Conservation (phyloP, 2,797 vertebrate genomes). For the Anolis apletophallus region DNA sequence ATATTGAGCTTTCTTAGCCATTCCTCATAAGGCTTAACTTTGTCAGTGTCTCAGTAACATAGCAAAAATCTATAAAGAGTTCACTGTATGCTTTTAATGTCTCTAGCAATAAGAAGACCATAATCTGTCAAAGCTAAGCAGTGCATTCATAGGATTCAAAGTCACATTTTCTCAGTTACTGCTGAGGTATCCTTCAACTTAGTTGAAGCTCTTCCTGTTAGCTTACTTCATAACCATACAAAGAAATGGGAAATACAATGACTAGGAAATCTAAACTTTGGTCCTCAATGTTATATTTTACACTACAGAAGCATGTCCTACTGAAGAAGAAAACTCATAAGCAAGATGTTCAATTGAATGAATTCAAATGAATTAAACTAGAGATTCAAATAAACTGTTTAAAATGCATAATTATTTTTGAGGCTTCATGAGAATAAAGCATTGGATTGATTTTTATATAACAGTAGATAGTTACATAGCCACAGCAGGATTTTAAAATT, state of each 20-base stretch:
- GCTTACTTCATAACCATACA: too few species aligned
- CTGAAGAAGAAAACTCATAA: not conserved
- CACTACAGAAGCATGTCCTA: too few species aligned
- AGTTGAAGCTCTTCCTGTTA: not conserved
- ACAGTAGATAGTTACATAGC: not conserved
- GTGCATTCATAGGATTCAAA: too few species aligned
- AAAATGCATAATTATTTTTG: not conserved
- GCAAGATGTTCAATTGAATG: not conserved
- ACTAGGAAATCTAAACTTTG: too few species aligned
- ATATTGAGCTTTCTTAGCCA: too few species aligned
- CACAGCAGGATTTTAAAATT: slow-evolving; percentile 29
- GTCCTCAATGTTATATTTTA: too few species aligned
- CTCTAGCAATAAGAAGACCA: not conserved
- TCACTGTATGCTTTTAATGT: not conserved
- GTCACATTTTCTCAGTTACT: not conserved
- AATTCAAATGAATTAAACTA: too few species aligned
- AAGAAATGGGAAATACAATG: too few species aligned
- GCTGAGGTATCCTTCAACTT: not conserved
- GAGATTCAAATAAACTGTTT: not conserved
- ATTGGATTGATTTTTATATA: slow-evolving; percentile 4
- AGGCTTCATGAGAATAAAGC: not conserved
- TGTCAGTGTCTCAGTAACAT: too few species aligned
- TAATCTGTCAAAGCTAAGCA: not conserved
- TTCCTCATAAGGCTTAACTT: too few species aligned
- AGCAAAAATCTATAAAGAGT: not conserved